Evolutionary conservation across 1,140 invertebrate species (phyloP).

Genomic region (Tetramorium simillimum): DNA sequence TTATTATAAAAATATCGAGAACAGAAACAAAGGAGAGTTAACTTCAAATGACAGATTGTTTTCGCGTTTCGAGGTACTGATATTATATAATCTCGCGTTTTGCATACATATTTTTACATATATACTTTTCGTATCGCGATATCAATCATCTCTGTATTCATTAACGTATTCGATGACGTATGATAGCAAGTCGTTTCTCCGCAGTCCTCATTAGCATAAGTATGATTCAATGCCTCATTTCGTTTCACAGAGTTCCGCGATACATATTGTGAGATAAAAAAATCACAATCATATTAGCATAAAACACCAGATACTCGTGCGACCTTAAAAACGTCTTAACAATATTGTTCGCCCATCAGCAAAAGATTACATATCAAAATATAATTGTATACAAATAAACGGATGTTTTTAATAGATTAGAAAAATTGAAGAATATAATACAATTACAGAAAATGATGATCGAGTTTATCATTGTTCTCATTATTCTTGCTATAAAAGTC

Average conservation of each 20-base stretch:
- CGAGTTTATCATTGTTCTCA: background rate
- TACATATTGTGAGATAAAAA: background rate
- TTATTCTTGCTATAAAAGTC: slow-evolving; percentile 14
- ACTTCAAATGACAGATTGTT: background rate
- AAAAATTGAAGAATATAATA: background rate
- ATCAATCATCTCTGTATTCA: slow-evolving; percentile 25
- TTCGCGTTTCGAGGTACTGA: background rate
- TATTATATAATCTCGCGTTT: slow-evolving; percentile 1
- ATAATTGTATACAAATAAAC: background rate
- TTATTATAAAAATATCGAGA: background rate
- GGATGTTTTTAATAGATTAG: background rate
- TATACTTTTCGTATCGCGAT: background rate
- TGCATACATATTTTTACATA: background rate
- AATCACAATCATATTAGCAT: slow-evolving; percentile 23
- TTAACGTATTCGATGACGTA: background rate
- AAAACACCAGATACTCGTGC: background rate
- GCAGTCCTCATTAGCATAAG: slow-evolving; percentile 25
- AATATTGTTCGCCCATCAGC: background rate
- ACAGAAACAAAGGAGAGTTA: background rate
- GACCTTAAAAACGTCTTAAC: background rate
- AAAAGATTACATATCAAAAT: background rate
- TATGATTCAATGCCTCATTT: slow-evolving; percentile 3
- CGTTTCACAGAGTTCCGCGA: background rate
- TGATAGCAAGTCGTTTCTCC: slow-evolving; percentile 17
- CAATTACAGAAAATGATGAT: background rate